These are phyloP conservation scores for Heterodera carotae DNA, from an alignment of 1,140 invertebrate species.

Conservation along the genomic window DNA sequence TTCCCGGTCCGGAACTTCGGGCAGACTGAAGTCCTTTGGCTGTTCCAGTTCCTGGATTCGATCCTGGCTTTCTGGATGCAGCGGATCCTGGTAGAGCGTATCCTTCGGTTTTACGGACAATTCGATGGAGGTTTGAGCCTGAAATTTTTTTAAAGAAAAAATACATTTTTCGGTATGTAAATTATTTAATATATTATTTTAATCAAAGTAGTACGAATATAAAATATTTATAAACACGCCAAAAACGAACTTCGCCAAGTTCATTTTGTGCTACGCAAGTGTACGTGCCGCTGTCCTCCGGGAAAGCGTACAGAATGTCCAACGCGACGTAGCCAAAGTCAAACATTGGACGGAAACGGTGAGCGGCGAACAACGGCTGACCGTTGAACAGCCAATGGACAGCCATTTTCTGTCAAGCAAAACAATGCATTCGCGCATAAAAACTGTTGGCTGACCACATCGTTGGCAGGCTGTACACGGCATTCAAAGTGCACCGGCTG, in stretches of 20 bases:
- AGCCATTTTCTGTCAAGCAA: slow-evolving; percentile 66
- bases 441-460: slow-evolving; percentile 56
- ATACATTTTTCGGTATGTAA: too few relatives aligned
- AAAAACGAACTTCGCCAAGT: slow-evolving; percentile 47
- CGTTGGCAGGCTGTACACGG: slow-evolving; percentile 67
- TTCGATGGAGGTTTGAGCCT: slow-evolving; percentile 52
- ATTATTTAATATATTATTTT: too few relatives aligned
- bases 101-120: slow-evolving; percentile 71
- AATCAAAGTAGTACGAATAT: too few relatives aligned
- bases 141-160: neutral
- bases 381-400: slow-evolving; percentile 71
- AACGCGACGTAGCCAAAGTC: slow-evolving; percentile 93
- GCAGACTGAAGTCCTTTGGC: slow-evolving; percentile 71
- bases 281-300: slow-evolving; percentile 65
- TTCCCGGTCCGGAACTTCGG: slow-evolving; percentile 64
- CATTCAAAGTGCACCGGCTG: slow-evolving; percentile 69
- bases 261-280: slow-evolving; percentile 60
- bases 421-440: neutral
- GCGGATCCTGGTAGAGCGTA: slow-evolving; percentile 87
- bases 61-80: slow-evolving; percentile 81
- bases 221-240: too few relatives aligned
- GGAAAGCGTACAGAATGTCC: slow-evolving; percentile 73
- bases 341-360: slow-evolving; percentile 85
- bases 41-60: slow-evolving; percentile 87
- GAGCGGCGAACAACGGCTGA: slow-evolving; percentile 70